Percentiles rank a stretch among this genome's conserved stretches.
Conservation (phyloP, 1,140 invertebrate species). For the Bombus consobrinus region DNA sequence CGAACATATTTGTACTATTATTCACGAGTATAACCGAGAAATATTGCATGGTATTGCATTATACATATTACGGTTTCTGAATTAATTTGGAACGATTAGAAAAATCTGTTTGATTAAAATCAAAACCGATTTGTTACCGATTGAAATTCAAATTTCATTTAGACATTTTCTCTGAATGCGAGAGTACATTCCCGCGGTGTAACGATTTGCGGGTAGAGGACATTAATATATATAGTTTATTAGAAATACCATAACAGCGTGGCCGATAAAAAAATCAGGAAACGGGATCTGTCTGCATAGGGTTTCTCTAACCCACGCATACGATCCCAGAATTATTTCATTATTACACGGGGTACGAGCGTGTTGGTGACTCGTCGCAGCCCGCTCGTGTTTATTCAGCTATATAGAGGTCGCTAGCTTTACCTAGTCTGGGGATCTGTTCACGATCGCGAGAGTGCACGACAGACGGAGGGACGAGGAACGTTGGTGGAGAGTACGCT, state of each 20-base stretch:
- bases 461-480: not conserved
- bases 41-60: not conserved
- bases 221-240: not conserved
- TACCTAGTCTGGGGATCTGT: slow-evolving; percentile 46
- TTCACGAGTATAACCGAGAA: not conserved
- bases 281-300: not conserved
- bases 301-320: not conserved
- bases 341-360: not conserved
- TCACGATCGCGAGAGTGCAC: not conserved
- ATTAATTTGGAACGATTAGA: not conserved
- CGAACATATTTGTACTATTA: not conserved
- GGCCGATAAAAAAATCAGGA: not conserved
- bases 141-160: not conserved
- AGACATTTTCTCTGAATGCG: not conserved
- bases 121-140: not conserved
- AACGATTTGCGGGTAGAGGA: not conserved
- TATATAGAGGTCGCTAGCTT: slow-evolving; percentile 49
- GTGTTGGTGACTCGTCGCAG: slow-evolving; percentile 2
- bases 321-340: slow-evolving; percentile 17
- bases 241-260: not conserved
- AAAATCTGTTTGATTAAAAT: not conserved
- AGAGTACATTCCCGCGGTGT: not conserved
- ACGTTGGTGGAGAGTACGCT: not conserved
- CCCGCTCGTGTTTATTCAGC: slow-evolving; percentile 10
- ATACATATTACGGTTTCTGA: not conserved